Evolutionary conservation across 2,888 invertebrate genomes (phyloP), one percentile per base, ranked within the genome.

Genomic region (Noctua janthina): DNA sequence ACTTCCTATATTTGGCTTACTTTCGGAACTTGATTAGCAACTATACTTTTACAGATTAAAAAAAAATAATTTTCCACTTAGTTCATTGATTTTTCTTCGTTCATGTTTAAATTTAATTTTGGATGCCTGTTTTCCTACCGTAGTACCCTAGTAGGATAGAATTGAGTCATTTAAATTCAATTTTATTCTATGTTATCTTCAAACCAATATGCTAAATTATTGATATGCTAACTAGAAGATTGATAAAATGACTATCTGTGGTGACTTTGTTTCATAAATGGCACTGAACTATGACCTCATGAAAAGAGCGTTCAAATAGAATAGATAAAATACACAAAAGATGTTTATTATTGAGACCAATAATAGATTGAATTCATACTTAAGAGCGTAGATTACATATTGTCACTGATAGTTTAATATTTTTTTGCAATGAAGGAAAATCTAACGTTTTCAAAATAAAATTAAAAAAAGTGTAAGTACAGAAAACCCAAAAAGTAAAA

Each of bases 261-360:
- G 23, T 51, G 23, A 39, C 7, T 51, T 29, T 64, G 23, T 46
- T 35, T 54, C 15, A 35, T 29, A 62, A 17, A 62, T 39, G 17
- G 10, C 69, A 54, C 39, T 76, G 68, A 59, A 15, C 17, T 79
- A 17, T 51, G 54, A 43, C 35, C 17, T 59, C 4, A 56, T 73
- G 64, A 20, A 49, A 43, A 51, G 1, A 54, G 15, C 7, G 59
- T 35, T 68, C 11, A 39, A 74, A 59, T 51, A 35, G 1, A 46
- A 74, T 20, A 56, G 29, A 73, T 66, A 79, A 49, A 82, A 66
- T 29, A 11, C n/a, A 62, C 1, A 29, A 35, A 66, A 79, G 0
- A 43, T 35, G 20, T 54, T 64, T 64, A 20, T 6, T 10, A n/a
- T 20, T 46, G 10, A 20, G 7, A 49, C 17, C 4, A 35, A n/a